Evolutionary conservation across 2,797 vertebrate species (phyloP), one percentile per base, ranked within the genome.

Genomic region (Cyprinodon diabolis): DNA sequence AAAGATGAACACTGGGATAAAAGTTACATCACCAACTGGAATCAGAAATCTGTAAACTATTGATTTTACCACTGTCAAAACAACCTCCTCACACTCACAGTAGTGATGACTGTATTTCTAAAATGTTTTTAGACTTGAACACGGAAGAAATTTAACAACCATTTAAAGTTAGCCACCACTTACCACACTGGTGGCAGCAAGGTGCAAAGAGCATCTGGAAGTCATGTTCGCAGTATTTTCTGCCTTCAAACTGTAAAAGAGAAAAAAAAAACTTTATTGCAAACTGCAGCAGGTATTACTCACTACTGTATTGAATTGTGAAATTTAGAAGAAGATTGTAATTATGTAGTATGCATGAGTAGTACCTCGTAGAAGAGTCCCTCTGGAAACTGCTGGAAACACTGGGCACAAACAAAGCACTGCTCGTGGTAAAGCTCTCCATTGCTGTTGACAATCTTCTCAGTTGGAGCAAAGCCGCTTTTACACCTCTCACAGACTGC

Each of bases 201-300:
- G 98, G 98, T 37, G 98, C 98, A 84, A 99, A 99, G 81, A 99
- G 96, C 96, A 99, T 99, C 92, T 99, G 98, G 91, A 99, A 99
- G 88, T 99, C 98, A 87, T 99, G 97, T 86, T 99, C 98, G 43
- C 98, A 99, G 86, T 99, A 99, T 85, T 99, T 99, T 85, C 98
- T 96, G 85, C 97, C 98, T 94, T 99, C 98, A 93, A 99, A 99
- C 98, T 92, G 84, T 51, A 58, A 51, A 58, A 47, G 66, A 11
- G 40, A n/a, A n/a, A n/a, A n/a, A n/a, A n/a, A n/a, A n/a, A n/a
- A n/a, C n/a, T n/a, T 37, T 15, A 40, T 14, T 13, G n/a, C 30
- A 37, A 6, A 3, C 23, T 63, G n/a, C 49, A 47, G n/a, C 8
- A 4, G 43, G 2, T 48, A 14, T 3, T 6, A 14, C n/a, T 66